Conservation (phyloP, 2,113 vertebrate species). For the Xenus cinereus region DNA sequence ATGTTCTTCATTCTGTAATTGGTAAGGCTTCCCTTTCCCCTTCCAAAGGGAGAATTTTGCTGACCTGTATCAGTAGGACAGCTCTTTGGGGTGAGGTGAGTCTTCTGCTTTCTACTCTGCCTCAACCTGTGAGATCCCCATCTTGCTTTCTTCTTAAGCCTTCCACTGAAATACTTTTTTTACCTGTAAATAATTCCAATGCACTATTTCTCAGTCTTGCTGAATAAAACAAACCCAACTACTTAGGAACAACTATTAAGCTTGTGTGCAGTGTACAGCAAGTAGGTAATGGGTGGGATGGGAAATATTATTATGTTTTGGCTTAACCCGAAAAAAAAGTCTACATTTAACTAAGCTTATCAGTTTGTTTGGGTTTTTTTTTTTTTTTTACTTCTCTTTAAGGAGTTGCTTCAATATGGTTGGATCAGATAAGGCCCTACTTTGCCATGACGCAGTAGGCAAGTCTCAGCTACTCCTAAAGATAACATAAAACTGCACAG, state of each 20-base stretch:
- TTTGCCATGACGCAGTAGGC: neutral
- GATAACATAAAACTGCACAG: neutral
- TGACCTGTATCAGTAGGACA: neutral
- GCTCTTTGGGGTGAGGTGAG: neutral
- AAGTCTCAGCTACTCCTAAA: neutral
- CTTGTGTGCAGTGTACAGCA: neutral
- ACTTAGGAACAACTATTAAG: neutral
- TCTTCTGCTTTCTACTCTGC: neutral
- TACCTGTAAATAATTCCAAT: neutral
- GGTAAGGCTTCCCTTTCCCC: neutral
- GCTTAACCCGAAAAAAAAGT: neutral
- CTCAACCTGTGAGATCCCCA: neutral
- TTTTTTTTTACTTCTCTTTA: neutral
- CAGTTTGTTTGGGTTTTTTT: neutral
- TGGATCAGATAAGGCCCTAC: neutral
- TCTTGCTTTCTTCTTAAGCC: neutral
- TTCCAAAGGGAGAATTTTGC: neutral
- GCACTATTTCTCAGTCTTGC: neutral
- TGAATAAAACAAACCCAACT: neutral
- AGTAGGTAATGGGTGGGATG: neutral
- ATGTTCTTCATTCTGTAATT: neutral
- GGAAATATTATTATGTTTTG: neutral
- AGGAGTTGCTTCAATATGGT: neutral
- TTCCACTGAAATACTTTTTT: neutral
- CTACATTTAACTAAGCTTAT: neutral